Evolutionary conservation across 1,140 invertebrate genomes (phyloP).

Genomic region (Neomicropteryx cornuta): DNA sequence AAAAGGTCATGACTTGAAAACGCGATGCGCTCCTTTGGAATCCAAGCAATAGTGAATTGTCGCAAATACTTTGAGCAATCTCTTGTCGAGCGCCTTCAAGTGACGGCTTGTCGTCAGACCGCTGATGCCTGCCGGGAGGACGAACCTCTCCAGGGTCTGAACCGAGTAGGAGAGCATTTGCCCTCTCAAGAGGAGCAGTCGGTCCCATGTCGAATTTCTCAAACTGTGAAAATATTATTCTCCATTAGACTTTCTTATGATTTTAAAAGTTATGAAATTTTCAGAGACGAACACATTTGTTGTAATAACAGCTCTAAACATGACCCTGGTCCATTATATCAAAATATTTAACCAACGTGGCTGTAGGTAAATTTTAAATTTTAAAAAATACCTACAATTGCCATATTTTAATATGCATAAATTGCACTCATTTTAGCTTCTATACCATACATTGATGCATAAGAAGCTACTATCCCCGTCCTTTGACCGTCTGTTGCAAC

Average conservation of each 20-base stretch:
- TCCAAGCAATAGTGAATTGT: constrained; percentile 62
- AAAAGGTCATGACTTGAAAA: too few species aligned
- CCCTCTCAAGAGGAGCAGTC: constrained; percentile 56
- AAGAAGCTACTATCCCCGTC: too few species aligned
- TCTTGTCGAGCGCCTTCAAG: constrained; percentile 66
- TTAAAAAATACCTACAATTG: too few species aligned
- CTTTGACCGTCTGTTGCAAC: too few species aligned
- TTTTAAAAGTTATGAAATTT: too few species aligned
- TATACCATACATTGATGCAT: too few species aligned
- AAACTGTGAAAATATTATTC: constrained; percentile 44
- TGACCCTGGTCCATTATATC: constrained; percentile 1
- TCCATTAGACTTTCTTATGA: constrained; percentile 1
- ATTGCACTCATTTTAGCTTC: too few species aligned
- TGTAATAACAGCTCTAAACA: constrained; percentile 6
- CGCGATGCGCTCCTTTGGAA: too few species aligned
- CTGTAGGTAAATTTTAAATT: too few species aligned
- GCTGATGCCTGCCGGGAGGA: constrained; percentile 35
- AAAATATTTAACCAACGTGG: constrained; percentile 3
- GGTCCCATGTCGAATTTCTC: constrained; percentile 54
- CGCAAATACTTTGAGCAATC: constrained; percentile 60
- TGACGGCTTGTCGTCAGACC: constrained; percentile 64
- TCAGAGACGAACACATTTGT: constrained; percentile 4
- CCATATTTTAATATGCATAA: too few species aligned
- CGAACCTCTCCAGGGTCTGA: constrained; percentile 30
- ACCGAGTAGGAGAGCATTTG: constrained; percentile 46